Base-by-base conservation (phyloP, 2,113 vertebrate species). In the Genyomyrus donnyi region DNA sequence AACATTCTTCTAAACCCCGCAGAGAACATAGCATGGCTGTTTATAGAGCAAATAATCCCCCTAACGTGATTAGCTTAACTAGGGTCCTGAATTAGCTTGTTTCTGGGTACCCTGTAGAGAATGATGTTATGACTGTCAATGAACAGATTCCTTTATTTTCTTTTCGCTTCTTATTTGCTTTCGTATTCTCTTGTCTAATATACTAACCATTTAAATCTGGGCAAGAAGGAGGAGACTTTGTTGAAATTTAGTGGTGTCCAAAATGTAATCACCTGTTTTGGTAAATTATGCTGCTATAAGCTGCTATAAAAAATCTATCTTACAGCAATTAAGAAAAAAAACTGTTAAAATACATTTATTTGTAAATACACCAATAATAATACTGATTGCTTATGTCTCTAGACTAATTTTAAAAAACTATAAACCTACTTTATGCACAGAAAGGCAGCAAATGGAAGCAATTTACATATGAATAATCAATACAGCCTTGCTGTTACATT, bases 401-500 rank as follows among this genome's bases (percentile, higher is more conserved):
- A 39, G n/a, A 88, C 58, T 80, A 88, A 83, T 87, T 90, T 58
- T 24, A 88, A 88, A 77, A 39, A 88, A 88, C 62, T 77, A 85
- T 85, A 85, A 85, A 85, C 45, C 31, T 74, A 52, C 89, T 80
- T 74, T 87, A 87, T 70, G 58, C 45, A 21, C 84, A 74, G 85
- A 53, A 85, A 50, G 39, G 84, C 45, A 90, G 19, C 89, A 48
- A 74, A 90, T 50, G 27, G 46, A 45, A 88, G 49, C 31, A 4
- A 87, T 74, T 77, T 88, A 80, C 27, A 50, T 88, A 88, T 1
- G 42, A 77, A 88, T 88, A 90, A 90, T 90, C 89, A 90, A 90
- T 90, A 56, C 66, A 42, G 39, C 48, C n/a, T 53, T 52, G 66
- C 15, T 66, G 35, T 87, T n/a, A 85, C 70, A 46, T 80, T 87